Evolutionary conservation across 2,797 vertebrate genomes (phyloP).

Genomic region (Notolabrus celidotus): DNA sequence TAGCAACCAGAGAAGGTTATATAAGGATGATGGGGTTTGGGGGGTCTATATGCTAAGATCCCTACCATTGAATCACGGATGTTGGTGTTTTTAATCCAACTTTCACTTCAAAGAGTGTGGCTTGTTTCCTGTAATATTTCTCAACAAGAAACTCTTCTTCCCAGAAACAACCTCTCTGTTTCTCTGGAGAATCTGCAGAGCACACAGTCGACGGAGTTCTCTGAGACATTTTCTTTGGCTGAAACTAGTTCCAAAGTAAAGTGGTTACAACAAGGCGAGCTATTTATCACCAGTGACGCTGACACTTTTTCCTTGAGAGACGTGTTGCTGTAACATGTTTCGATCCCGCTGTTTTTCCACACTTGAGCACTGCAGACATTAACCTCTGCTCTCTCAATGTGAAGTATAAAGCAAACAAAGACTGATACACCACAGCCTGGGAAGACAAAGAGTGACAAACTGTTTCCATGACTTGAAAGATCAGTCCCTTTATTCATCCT

Average conservation of each 20-base stretch:
- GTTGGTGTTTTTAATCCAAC: too few species aligned
- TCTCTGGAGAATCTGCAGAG: not conserved
- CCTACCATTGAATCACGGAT: too few species aligned
- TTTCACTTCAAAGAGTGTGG: not conserved
- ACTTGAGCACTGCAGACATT: too few species aligned
- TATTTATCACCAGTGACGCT: not conserved
- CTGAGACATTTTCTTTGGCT: not conserved
- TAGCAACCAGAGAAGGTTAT: too few species aligned
- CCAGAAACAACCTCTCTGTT: not conserved
- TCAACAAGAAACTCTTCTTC: not conserved
- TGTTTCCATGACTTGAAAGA: not conserved
- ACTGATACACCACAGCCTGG: not conserved
- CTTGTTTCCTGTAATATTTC: not conserved
- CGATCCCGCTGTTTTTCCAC: not conserved
- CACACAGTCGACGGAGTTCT: not conserved
- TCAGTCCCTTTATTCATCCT: not conserved
- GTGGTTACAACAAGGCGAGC: too few species aligned
- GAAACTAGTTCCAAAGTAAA: not conserved
- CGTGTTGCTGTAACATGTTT: too few species aligned
- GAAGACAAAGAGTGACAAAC: not conserved
- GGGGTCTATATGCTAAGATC: too few species aligned
- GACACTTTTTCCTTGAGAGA: not conserved
- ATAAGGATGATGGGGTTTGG: too few species aligned
- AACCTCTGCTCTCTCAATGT: too few species aligned
- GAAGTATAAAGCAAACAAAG: not conserved